Percentiles rank a stretch among this genome's conserved stretches.
Conservation (phyloP, 2,797 vertebrate species). For the Lepilemur ruficaudatus region DNA sequence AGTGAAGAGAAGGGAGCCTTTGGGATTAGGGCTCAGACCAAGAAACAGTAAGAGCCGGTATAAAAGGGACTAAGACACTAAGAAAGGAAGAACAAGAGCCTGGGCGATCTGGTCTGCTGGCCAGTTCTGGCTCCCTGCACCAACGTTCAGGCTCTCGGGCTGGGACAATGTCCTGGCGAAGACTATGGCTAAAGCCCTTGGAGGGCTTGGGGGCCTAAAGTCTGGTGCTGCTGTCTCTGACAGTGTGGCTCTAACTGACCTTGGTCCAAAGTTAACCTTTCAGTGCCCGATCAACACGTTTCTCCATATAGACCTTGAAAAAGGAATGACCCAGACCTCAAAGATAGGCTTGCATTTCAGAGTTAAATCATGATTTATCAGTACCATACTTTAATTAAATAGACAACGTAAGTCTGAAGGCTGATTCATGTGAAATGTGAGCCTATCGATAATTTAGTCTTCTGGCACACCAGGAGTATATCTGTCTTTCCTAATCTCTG, state of each 20-base stretch:
- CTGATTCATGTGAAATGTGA: not conserved
- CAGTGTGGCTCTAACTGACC: not conserved
- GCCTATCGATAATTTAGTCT: not conserved
- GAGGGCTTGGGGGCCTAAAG: not conserved
- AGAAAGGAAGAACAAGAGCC: not conserved
- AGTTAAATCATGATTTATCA: not conserved
- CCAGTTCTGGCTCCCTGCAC: not conserved
- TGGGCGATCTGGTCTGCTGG: too few species aligned
- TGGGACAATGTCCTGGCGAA: not conserved
- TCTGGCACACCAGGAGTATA: not conserved
- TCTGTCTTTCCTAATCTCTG: not conserved
- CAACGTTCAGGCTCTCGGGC: fast-evolving
- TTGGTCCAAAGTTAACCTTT: not conserved
- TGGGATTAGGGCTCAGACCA: not conserved
- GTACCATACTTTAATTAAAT: slow-evolving; percentile 1
- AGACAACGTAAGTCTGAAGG: not conserved
- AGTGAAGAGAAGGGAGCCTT: not conserved
- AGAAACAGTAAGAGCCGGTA: not conserved
- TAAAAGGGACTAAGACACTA: not conserved
- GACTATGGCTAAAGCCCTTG: not conserved
- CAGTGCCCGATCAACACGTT: not conserved
- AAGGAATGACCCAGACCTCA: not conserved
- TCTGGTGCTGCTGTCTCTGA: not conserved
- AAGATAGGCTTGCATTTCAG: not conserved
- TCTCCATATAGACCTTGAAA: not conserved